A percentile compares a stretch with the other conserved stretches of the same genome.
Evolutionary conservation across 2,888 invertebrate species (phyloP).

Genomic region (Chorisops tibialis): DNA sequence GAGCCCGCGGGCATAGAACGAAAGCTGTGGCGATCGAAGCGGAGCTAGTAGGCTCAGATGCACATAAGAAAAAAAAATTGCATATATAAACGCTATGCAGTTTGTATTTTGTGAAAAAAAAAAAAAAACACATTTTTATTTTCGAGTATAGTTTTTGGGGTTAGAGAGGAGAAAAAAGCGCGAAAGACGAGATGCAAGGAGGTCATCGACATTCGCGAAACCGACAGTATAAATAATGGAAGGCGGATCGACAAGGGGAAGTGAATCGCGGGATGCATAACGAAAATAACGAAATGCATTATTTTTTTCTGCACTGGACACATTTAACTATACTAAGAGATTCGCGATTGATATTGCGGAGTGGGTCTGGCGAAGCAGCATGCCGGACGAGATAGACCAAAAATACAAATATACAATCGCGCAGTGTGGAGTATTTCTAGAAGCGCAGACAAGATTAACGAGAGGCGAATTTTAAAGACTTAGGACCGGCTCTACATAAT

Average conservation of each 20-base stretch:
- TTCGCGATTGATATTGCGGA: too few species aligned
- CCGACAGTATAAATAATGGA: neutral
- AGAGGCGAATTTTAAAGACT: too few species aligned
- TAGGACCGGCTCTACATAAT: too few species aligned
- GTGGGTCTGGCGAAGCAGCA: neutral
- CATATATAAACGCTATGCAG: conserved; percentile 2
- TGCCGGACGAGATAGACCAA: conserved; percentile 4
- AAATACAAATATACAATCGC: neutral
- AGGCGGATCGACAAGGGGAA: neutral
- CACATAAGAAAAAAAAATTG: neutral
- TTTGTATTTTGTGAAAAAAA: conserved; percentile 5
- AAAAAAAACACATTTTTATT: neutral
- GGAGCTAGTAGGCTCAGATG: conserved; percentile 10
- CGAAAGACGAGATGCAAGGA: conserved; percentile 1
- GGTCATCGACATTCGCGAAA: conserved; percentile 17
- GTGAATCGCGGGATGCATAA: neutral
- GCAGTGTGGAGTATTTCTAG: too few species aligned
- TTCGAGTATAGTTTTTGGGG: conserved; percentile 3
- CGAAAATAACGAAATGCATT: neutral
- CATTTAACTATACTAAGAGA: neutral
- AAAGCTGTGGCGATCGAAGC: neutral
- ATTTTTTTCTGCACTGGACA: neutral
- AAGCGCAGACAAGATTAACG: too few species aligned
- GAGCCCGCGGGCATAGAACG: neutral
- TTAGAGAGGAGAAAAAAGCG: neutral